Evolutionary conservation across 2,888 invertebrate species (phyloP), one percentile per base, ranked within the genome.

Genomic region (Gnatocerus cornutus): DNA sequence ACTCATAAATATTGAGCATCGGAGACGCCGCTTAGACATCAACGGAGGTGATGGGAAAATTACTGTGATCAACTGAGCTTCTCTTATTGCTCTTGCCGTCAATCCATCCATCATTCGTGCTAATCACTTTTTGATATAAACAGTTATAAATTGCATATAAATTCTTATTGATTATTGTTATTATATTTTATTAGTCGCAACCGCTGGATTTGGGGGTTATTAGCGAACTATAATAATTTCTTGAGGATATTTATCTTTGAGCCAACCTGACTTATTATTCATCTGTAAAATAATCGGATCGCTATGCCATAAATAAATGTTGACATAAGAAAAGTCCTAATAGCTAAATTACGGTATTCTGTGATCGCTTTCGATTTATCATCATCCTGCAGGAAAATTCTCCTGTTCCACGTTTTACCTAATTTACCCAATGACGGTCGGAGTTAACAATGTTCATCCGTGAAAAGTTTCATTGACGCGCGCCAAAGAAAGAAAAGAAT

Each of bases 51-150:
- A 84, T 78, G 84, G 80, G 84, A 82, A 84, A 84, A 84, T 84
- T 84, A 84, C 84, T 83, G 84, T 84, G 82, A 84, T 84, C 84
- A 82, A 81, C 74, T 74, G 76, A 74, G 79, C 78, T 80, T 77
- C 81, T 82, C 79, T 80, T 76, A 77, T 80, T 79, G 78, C 79
- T 75, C 72, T 71, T 72, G 77, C 82, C 83, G 81, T 84, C 84
- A 84, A 84, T 84, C 83, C 83, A 84, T 84, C 84, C 83, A 84
- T 84, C 84, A 83, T 80, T 77, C 74, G 62, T 76, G 78, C 80
- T 83, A 82, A 84, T 83, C 82, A 82, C 82, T 84, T 84, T 84
- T 83, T 82, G 83, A 82, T 83, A 83, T 83, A 83, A 83, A 83
- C 82, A 82, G 81, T 80, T 80, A 82, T 79, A 83, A 83, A 83